Base-by-base conservation (phyloP, 2,797 vertebrate species). In the Varecia variegata region DNA sequence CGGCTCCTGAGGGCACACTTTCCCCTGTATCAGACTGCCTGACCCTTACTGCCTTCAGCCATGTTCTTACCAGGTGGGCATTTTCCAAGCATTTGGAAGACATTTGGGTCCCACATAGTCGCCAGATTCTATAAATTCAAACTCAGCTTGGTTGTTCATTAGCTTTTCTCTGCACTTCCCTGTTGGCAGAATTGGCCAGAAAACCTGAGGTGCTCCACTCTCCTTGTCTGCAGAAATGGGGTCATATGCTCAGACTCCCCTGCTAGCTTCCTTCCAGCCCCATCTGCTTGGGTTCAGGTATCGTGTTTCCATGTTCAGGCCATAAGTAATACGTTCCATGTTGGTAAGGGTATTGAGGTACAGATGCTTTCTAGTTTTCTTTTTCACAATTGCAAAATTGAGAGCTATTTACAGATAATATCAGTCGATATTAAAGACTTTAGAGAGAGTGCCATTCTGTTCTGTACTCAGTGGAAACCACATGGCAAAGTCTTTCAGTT, bases 331-430 rank as follows among this genome's bases (percentile, higher is more conserved):
- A 4, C 2, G 1, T 70, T 85, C 58, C 13, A 1, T 68, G 25
- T n/a, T 82, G 81, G 82, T 76, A 58, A 76, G 54, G 8, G 5
- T 40, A 9, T 23, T 8, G 56, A 81, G 32, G 38, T 30, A 35
- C 52, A 54, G 68, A 38, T 40, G 21, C 68, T 74, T 93, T 27
- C 40, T 27, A 12, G 10, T 93, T 67, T 86, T 60, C 45, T 30
- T 90, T 93, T 81, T 52, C 70, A 58, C 71, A 91, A 54, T 86
- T 50, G 45, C 54, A 79, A 56, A 82, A 65, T 70, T 40, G 86
- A 92, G 40, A 89, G 81, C 27, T 35, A 35, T 67, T 90, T 95
- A 47, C 17, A 77, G 85, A 52, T 27, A 50, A 9, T 6, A n/a
- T 60, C 32, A 38, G 50, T n/a, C 47, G 45, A 50, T 2, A 0